phyloP scores from a whole-genome alignment of 2,113 vertebrate genomes.

The Chrysemys picta region DNA sequence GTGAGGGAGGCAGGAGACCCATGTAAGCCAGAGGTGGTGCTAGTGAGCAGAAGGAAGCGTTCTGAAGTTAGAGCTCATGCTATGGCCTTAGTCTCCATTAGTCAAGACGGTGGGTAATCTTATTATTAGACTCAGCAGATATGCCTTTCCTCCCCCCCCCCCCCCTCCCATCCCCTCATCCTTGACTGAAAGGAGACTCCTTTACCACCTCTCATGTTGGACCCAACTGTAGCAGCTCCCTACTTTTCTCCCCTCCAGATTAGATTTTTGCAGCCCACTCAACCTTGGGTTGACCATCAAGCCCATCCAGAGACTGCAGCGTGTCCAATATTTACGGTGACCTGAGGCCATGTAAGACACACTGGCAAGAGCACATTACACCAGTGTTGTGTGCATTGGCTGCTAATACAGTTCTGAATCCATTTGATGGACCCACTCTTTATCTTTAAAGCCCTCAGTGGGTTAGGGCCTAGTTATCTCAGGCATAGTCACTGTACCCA shows the following conservation, averaged over 20 bases:
- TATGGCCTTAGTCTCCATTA: not conserved
- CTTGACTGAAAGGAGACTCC: not conserved
- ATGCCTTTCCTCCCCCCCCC: not conserved
- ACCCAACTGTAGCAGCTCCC: not conserved
- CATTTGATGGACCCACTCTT: not conserved
- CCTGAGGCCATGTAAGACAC: not conserved
- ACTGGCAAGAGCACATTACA: not conserved
- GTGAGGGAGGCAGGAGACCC: not conserved
- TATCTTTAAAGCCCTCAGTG: not conserved
- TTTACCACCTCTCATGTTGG: not conserved
- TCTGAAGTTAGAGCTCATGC: not conserved
- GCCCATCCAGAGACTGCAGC: not conserved
- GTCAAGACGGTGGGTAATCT: not conserved
- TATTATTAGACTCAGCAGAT: not conserved
- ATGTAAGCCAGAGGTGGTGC: not conserved
- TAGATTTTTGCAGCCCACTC: not conserved
- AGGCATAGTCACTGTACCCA: not conserved
- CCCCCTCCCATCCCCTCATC: rapidly evolving
- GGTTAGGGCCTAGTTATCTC: not conserved
- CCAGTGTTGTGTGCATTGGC: not conserved
- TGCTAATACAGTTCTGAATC: not conserved
- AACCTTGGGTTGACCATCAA: not conserved
- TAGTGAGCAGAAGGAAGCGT: not conserved
- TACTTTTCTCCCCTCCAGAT: not conserved
- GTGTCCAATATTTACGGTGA: not conserved